Evolutionary conservation across 2,888 invertebrate genomes (phyloP).

Genomic region (Papilio elwesi): DNA sequence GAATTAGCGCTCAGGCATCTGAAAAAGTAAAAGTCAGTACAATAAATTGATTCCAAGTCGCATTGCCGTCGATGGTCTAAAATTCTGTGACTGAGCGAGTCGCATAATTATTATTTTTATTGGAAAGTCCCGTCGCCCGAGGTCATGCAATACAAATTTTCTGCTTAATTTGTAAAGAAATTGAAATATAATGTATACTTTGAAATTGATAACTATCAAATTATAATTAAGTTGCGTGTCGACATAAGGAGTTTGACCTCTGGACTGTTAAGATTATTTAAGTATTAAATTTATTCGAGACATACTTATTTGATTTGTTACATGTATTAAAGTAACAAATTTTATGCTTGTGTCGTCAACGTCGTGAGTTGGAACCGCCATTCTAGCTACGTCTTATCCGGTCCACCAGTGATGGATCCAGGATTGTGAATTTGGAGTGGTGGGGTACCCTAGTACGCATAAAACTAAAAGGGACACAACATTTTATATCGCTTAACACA

Average conservation of each 20-base stretch:
- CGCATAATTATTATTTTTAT: not conserved
- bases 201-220: constrained; percentile 34
- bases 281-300: not conserved
- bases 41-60: not conserved
- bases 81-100: not conserved
- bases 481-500: too few relatives aligned
- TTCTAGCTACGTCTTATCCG: too few relatives aligned
- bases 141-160: not conserved
- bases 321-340: not conserved
- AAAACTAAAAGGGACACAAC: too few relatives aligned
- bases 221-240: constrained; percentile 34
- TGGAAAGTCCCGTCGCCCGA: not conserved
- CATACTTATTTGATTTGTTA: constrained; percentile 7
- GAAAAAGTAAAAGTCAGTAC: too few relatives aligned
- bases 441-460: too few relatives aligned
- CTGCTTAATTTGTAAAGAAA: constrained; percentile 2
- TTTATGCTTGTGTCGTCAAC: too few relatives aligned
- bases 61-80: not conserved
- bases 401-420: too few relatives aligned
- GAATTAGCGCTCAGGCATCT: too few relatives aligned
- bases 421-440: too few relatives aligned
- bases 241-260: constrained; percentile 30
- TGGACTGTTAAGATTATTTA: not conserved
- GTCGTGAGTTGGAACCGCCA: too few relatives aligned
- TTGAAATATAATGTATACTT: constrained; percentile 13